These are phyloP conservation scores for Oasisia sp. DNA, from an alignment of 2,888 invertebrate species.

Conservation along the genomic window DNA sequence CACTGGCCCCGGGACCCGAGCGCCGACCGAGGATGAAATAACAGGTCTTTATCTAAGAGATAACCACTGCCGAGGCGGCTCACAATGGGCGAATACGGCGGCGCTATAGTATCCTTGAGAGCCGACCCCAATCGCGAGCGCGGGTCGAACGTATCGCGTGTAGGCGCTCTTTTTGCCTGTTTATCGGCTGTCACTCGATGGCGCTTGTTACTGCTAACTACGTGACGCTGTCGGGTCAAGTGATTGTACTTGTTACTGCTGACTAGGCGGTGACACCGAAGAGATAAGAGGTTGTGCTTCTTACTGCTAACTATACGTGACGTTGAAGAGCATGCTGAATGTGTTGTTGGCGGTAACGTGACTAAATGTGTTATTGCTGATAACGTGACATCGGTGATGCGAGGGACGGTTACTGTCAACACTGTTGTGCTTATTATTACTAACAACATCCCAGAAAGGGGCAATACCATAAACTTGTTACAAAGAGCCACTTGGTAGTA, in stretches of 20 bases:
- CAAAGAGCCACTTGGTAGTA: too few species aligned
- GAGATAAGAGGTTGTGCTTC: too few species aligned
- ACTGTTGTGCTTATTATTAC: background rate
- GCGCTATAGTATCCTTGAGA: background rate
- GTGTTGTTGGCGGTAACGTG: too few species aligned
- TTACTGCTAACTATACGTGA: too few species aligned
- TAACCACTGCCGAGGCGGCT: background rate
- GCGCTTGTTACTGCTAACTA: background rate
- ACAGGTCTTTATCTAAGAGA: slow-evolving; percentile 17
- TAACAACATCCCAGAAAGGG: background rate
- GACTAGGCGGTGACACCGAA: background rate
- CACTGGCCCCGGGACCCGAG: background rate
- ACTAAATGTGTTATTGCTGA: too few species aligned
- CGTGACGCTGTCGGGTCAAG: background rate
- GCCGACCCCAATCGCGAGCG: background rate
- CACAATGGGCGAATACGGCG: background rate
- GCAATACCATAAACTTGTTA: too few species aligned
- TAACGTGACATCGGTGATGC: too few species aligned
- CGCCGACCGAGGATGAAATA: background rate
- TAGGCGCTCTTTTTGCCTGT: background rate
- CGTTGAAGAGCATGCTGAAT: too few species aligned
- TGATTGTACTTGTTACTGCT: background rate
- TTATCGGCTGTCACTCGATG: slow-evolving; percentile 4
- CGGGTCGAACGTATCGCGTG: background rate
- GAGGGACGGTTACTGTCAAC: too few species aligned